These are phyloP conservation scores for Catostylus mosaicus DNA, from an alignment of 30 jellyfish, hydroid and myxozoan species.

Conservation along the genomic window DNA sequence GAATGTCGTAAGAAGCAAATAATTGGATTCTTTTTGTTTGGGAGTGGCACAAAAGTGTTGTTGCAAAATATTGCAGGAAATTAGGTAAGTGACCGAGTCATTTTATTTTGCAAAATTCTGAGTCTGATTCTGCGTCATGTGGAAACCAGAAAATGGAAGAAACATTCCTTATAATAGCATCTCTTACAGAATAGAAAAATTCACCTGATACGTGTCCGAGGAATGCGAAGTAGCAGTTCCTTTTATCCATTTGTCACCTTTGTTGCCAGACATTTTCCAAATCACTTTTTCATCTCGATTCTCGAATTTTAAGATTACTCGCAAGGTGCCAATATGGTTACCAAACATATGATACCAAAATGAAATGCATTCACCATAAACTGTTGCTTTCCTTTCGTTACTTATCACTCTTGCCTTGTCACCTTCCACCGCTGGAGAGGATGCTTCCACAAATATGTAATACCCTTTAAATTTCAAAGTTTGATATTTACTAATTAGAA, in stretches of 20 bases:
- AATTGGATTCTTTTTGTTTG: too few species aligned
- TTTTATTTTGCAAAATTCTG: too few species aligned
- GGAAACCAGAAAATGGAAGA: too few species aligned
- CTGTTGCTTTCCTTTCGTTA: constrained; percentile 25
- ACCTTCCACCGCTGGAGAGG: constrained; percentile 78
- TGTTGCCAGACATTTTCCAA: constrained; percentile 81
- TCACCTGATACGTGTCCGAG: constrained; percentile 13
- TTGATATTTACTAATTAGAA: too few species aligned
- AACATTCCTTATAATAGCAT: too few species aligned
- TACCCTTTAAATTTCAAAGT: constrained; percentile 56
- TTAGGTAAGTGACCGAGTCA: too few species aligned
- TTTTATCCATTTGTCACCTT: constrained; percentile 62
- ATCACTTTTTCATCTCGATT: constrained; percentile 21
- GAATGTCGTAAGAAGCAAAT: too few species aligned
- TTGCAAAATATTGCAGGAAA: too few species aligned
- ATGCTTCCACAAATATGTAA: constrained; percentile 80
- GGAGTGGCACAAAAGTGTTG: too few species aligned
- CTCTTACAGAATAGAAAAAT: too few species aligned
- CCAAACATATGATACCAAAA: constrained; percentile 92
- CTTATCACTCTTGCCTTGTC: constrained; percentile 76
- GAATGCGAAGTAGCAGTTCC: not conserved
- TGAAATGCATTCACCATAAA: constrained; percentile 50
- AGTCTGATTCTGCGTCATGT: too few species aligned
- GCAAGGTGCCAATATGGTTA: constrained; percentile 43
- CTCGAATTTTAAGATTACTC: constrained; percentile 26